Base-by-base conservation (phyloP, 2,113 vertebrate species). In the Odocoileus virginianus region DNA sequence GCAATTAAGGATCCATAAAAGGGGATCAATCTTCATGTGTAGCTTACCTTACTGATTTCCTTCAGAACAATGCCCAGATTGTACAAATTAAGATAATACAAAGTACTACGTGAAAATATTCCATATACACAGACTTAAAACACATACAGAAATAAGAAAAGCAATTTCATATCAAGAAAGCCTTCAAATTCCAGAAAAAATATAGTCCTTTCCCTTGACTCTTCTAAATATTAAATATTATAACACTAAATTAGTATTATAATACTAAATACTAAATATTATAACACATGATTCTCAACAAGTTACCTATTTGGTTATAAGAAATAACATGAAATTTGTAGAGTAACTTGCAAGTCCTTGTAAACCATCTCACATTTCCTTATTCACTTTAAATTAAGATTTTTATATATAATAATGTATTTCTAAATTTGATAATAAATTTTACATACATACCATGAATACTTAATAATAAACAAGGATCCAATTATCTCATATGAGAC, bases 1-100 rank as follows among this genome's bases (percentile, higher is more conserved):
- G 43, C 89, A 92, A 71, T 95, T 97, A 96, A 91, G 83, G 55
- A 90, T 40, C 4, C 16, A 5, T 64, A 82, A 67, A 54, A 87
- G 5, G 13, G 6, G 2, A 60, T 96, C 52, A 16, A 23, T 96
- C 33, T 91, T 92, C 81, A 78, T 21, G 17, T 86, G 9, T n/a
- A 83, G 30, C 33, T 97, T 40, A 54, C 17, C 27, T 84, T 89
- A 87, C 7, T 84, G 25, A 85, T 55, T 55, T 84, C 50, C 54
- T 67, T 57, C 43, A 81, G 43, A 83, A 76, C 25, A 28, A 47
- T 86, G 3, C 15, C 7, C 6, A 84, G 47, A 14, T 36, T 60
- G 28, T 55, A 33, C 5, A 94, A 88, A 88, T 27, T 61, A 54
- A 91, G 55, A 87, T 58, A 93, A 25, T 19, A 61, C 28, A 92